Base-by-base conservation (phyloP, 2,113 vertebrate species). In the Bolborhynchus lineola region DNA sequence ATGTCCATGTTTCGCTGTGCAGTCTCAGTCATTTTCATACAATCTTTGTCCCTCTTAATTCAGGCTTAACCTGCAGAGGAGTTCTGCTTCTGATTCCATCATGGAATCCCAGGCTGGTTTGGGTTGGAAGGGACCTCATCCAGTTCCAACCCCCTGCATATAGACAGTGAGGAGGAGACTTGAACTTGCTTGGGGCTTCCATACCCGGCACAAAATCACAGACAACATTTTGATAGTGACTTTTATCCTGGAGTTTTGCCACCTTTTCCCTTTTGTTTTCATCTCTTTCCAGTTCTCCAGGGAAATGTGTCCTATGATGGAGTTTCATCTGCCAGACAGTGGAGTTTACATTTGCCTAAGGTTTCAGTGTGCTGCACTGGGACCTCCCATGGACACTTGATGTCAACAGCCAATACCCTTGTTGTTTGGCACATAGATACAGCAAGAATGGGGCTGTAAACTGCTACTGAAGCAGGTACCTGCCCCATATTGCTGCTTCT, bases 231-330 rank as follows among this genome's bases (percentile, higher is more conserved):
- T n/a, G 28, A 6, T 29, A 63, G n/a, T 0, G 1, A 25, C 9
- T 50, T 74, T 77, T 84, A 10, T 59, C 21, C 2, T 50, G 41
- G 3, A 3, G 14, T 41, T 52, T 21, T 47, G 33, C 4, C 0
- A 7, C 6, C 29, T 16, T 26, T 33, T 17, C 9, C 5, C 8
- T 3, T 70, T 42, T 21, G 46, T 8, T 70, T 84, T 1, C 16
- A 17, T 70, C 14, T 92, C 20, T 76, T 49, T 31, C 47, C 49
- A 55, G 49, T 23, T 53, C 9, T 57, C 25, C 31, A 55, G 25
- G 65, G 47, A 75, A 35, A 8, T 8, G 11, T 39, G 11, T 77
- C 33, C 18, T 37, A 0, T 26, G 2, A 0, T 6, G 44, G 35
- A 39, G 11, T 37, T 92, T 42, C 12, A 28, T 44, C 52, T 65